A percentile compares a stretch with the other conserved stretches of the same genome.
These are phyloP conservation scores for Ichneumoninae sp. DNA, from an alignment of 2,888 invertebrate species.

Conservation along the genomic window DNA sequence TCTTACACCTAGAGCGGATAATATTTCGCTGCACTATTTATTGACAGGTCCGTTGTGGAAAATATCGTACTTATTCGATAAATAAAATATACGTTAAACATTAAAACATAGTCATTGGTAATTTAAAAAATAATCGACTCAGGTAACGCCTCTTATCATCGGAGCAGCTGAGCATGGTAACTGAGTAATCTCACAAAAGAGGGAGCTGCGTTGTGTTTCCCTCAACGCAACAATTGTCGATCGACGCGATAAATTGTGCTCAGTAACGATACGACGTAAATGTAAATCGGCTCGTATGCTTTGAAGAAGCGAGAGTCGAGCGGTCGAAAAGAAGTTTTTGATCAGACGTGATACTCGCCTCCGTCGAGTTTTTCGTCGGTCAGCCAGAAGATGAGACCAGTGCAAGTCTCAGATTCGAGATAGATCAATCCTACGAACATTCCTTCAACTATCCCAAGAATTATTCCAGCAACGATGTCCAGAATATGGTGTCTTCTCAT, in stretches of 20 bases:
- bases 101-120: slow-evolving; percentile 3
- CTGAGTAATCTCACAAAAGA: neutral
- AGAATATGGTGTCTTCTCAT: slow-evolving; percentile 94
- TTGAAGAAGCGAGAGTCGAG: neutral
- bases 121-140: neutral
- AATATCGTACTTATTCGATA: slow-evolving; percentile 26
- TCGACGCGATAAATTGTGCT: neutral
- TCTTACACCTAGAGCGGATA: neutral
- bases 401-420: slow-evolving; percentile 88
- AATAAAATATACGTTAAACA: neutral
- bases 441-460: slow-evolving; percentile 91
- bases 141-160: neutral
- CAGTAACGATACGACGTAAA: neutral
- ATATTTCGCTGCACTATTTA: neutral
- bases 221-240: neutral
- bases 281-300: neutral
- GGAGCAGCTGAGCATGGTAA: neutral
- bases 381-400: slow-evolving; percentile 87
- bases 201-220: neutral
- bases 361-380: slow-evolving; percentile 90
- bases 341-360: slow-evolving; percentile 89
- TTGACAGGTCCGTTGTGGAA: neutral
- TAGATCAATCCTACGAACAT: slow-evolving; percentile 88
- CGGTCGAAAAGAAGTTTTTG: neutral
- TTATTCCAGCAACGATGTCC: slow-evolving; percentile 92